Evolutionary conservation across 2,888 invertebrate species (phyloP).

Genomic region (Eupithecia inturbata): DNA sequence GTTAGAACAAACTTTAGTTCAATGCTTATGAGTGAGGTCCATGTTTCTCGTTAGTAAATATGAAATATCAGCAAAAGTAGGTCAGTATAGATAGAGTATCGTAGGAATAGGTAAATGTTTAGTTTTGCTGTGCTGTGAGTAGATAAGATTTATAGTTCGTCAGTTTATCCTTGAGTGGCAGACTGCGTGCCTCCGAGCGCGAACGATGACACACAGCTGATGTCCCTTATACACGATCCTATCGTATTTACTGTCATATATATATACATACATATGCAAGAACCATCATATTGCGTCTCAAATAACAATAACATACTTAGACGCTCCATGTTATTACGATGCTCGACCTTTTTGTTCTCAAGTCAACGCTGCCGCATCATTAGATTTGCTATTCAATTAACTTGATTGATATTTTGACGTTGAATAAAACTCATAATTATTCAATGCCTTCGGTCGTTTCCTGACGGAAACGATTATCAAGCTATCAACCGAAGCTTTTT

Average conservation of each 20-base stretch:
- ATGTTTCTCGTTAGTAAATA: not conserved
- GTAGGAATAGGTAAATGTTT: constrained; percentile 16
- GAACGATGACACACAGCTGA: constrained; percentile 53
- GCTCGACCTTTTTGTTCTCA: constrained; percentile 50
- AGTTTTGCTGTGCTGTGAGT: constrained; percentile 34
- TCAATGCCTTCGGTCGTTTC: constrained; percentile 30
- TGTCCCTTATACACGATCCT: constrained; percentile 51
- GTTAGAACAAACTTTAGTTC: not conserved
- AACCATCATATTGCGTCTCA: constrained; percentile 26
- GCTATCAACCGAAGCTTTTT: constrained; percentile 26
- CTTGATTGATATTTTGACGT: constrained; percentile 49
- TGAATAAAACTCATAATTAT: constrained; percentile 42
- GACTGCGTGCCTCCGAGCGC: constrained; percentile 65
- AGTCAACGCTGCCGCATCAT: constrained; percentile 39
- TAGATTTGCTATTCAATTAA: constrained; percentile 44
- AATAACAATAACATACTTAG: constrained; percentile 30
- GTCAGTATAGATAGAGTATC: not conserved
- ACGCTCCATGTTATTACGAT: constrained; percentile 43
- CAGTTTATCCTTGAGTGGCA: constrained; percentile 60
- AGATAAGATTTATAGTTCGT: constrained; percentile 36
- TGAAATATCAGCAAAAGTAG: not conserved
- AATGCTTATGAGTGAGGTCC: not conserved
- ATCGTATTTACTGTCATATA: constrained; percentile 34
- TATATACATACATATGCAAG: constrained; percentile 19
- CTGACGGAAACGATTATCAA: constrained; percentile 28